Evolutionary conservation across 1,140 invertebrate species (phyloP), one percentile per base, ranked within the genome.

Genomic region (Ostrea edulis): DNA sequence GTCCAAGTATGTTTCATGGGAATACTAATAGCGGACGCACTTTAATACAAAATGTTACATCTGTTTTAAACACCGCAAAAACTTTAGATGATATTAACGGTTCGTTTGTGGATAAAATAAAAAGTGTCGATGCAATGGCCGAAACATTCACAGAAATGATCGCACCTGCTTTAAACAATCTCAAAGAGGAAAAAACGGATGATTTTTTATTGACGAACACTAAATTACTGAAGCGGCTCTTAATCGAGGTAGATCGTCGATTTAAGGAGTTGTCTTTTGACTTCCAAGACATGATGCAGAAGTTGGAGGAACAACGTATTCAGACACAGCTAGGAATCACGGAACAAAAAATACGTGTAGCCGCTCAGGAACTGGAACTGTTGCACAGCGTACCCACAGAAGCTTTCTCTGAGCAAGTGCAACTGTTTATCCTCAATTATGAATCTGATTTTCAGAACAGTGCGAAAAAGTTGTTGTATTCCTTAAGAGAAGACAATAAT

Each of bases 391-490:
- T 84, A 11, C 82, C 86, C 4, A 4, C 81, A 0, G 51, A 62
- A 7, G 86, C 81, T n/a, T n/a, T 71, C 8, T 44, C 65, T 11
- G n/a, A 65, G 8, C 81, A 65, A 25, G 54, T 53, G 22, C 11
- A 68, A 5, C 8, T 68, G 1, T 87, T 87, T 68, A 71, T 87
- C n/a, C 55, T 68, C 7, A 84, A 83, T 53, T 87, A 87, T 29
- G 86, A 87, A 53, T 55, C 29, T 9, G 86, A 87, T 68, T 87
- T 62, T 54, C 86, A 87, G 51, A 83, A 84, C 53, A 87, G 86
- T 84, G 86, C 53, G 2, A 52, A 83, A 22, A 87, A 87, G n/a
- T 53, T 87, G 20, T 65, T 65, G n/a, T 55, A 87, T 53, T 82
- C 77, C n/a, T 53, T 87, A 14, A 71, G 83, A 55, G 54, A 84